Percentiles rank a stretch among this genome's conserved stretches.
These are phyloP conservation scores for Xestoiulus laeticollis DNA, from an alignment of 2,888 invertebrate species.

Conservation along the genomic window DNA sequence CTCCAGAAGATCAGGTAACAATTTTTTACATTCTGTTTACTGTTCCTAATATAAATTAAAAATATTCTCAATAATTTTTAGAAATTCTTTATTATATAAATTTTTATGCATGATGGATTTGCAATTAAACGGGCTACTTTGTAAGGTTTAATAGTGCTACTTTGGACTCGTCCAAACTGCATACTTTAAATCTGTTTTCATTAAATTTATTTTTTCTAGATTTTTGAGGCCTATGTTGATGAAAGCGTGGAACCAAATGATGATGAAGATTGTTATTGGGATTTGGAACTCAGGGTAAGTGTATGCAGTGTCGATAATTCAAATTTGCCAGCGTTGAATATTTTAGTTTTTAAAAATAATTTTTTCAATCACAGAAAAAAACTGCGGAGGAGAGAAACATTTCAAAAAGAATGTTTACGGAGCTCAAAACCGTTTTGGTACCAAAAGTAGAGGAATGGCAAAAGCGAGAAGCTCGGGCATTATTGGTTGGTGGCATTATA, in stretches of 20 bases:
- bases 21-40: not conserved
- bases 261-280: constrained; percentile 23
- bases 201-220: not conserved
- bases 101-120: too few species aligned
- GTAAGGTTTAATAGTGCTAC: too few species aligned
- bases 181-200: too few species aligned
- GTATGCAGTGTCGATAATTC: not conserved
- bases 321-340: not conserved
- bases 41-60: too few species aligned
- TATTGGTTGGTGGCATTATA: not conserved
- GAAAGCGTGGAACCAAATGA: not conserved
- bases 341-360: too few species aligned
- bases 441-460: constrained; percentile 49
- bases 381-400: not conserved
- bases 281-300: constrained; percentile 18
- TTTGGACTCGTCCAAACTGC: too few species aligned
- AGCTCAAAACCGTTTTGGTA: constrained; percentile 41
- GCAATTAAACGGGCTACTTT: too few species aligned
- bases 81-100: too few species aligned
- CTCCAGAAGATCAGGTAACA: constrained; percentile 49
- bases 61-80: too few species aligned
- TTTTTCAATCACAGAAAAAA: not conserved
- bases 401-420: constrained; percentile 47
- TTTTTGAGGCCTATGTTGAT: constrained; percentile 50
- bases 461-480: constrained; percentile 45